A percentile compares a stretch with the other conserved stretches of the same genome.
Evolutionary conservation across 2,797 vertebrate genomes (phyloP).

Genomic region (Sebastes steindachneri): DNA sequence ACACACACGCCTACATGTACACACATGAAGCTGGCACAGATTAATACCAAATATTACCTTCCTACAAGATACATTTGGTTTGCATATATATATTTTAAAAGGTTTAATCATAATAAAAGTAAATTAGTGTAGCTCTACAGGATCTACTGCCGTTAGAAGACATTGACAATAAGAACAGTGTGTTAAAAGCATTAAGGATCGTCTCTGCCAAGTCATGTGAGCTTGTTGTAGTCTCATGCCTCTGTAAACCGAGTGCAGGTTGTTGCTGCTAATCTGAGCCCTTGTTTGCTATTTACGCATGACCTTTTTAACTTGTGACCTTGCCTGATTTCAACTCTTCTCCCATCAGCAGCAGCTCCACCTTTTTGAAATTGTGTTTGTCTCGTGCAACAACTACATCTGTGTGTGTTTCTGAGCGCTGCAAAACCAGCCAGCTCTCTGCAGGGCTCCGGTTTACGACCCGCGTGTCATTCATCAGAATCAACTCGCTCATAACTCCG

Average conservation of each 20-base stretch:
- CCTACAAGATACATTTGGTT: background rate
- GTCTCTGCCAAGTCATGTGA: slow-evolving; percentile 18
- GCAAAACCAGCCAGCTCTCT: background rate
- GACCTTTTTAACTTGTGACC: slow-evolving; percentile 17
- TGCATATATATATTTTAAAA: background rate
- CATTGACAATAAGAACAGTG: background rate
- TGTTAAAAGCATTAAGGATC: background rate
- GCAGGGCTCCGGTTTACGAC: background rate
- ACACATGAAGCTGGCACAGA: background rate
- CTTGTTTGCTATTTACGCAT: slow-evolving; percentile 21
- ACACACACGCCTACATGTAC: background rate
- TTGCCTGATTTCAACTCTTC: background rate
- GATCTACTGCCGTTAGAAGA: background rate
- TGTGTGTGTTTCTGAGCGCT: background rate
- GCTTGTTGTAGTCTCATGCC: background rate
- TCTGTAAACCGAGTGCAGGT: background rate
- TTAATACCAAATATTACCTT: background rate
- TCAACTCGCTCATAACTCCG: background rate
- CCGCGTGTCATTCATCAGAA: slow-evolving; percentile 2
- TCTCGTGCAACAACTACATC: background rate
- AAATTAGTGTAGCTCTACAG: background rate
- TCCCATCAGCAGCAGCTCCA: background rate
- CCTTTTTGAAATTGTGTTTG: background rate
- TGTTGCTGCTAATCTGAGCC: slow-evolving; percentile 26
- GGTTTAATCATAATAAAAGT: background rate